A percentile compares a stretch with the other conserved stretches of the same genome.
Conservation (phyloP, 2,113 vertebrate genomes). For the Oryzias celebensis region DNA sequence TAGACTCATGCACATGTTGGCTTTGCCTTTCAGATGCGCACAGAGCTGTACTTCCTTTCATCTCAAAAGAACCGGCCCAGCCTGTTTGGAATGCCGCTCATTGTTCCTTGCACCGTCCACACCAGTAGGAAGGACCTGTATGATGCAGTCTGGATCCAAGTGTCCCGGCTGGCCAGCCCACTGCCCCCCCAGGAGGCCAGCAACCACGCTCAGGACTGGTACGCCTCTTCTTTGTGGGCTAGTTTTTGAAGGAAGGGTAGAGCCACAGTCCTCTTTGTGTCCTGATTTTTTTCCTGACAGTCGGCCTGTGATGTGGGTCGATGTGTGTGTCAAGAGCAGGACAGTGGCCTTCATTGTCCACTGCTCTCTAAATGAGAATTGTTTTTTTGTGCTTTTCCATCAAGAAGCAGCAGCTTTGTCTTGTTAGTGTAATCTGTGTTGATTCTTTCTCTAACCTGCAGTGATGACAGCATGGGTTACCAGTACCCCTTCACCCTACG, state of each 20-base stretch:
- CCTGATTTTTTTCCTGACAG: too few relatives aligned
- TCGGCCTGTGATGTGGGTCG: too few relatives aligned
- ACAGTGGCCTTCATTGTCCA: too few relatives aligned
- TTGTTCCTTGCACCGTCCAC: constrained; percentile 94
- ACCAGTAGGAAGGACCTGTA: constrained; percentile 94
- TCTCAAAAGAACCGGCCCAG: constrained; percentile 97
- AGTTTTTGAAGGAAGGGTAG: neutral
- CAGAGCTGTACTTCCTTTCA: constrained; percentile 95
- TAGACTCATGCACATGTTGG: neutral
- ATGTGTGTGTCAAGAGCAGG: too few relatives aligned
- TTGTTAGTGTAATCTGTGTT: too few relatives aligned
- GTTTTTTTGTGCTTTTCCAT: too few relatives aligned
- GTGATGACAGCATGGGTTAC: constrained; percentile 98
- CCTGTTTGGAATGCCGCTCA: constrained; percentile 96
- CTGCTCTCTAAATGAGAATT: too few relatives aligned
- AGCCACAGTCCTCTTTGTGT: too few relatives aligned
- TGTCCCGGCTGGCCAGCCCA: constrained; percentile 93
- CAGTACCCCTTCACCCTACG: constrained; percentile 97
- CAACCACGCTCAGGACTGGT: constrained; percentile 98
- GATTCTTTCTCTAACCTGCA: constrained; percentile 62
- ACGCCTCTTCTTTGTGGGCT: neutral
- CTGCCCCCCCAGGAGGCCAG: constrained; percentile 98
- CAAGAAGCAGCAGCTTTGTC: too few relatives aligned
- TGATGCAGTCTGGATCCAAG: constrained; percentile 96
- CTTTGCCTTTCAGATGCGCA: constrained; percentile 84